Percentiles rank a stretch among this genome's conserved stretches.
phyloP scores from a whole-genome alignment of 2,113 vertebrate genomes.

The Oxygymnocypris stewartii region DNA sequence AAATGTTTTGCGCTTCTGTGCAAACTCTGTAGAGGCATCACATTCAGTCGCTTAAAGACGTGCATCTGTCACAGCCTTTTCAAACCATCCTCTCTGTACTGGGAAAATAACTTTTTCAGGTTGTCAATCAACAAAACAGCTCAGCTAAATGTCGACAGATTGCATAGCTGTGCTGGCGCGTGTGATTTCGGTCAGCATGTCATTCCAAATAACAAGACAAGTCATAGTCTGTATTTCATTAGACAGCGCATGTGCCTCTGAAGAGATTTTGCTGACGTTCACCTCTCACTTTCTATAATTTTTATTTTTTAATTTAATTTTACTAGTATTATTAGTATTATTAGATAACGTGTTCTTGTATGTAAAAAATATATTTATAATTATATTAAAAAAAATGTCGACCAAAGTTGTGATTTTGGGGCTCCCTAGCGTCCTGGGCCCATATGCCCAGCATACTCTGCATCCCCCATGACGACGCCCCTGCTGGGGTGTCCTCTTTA shows the following conservation, averaged over 20 bases:
- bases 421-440: too few species aligned
- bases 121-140: background rate
- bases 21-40: background rate
- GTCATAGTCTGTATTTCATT: constrained; percentile 5
- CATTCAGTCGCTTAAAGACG: background rate
- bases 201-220: background rate
- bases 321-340: too few species aligned
- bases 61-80: background rate
- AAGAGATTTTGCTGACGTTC: constrained; percentile 8
- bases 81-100: background rate
- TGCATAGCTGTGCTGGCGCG: background rate
- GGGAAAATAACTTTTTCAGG: background rate
- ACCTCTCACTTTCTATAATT: too few species aligned
- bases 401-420: too few species aligned
- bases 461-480: too few species aligned
- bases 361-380: too few species aligned
- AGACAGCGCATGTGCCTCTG: background rate
- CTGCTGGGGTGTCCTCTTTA: too few species aligned
- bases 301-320: too few species aligned
- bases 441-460: too few species aligned
- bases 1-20: background rate
- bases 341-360: too few species aligned
- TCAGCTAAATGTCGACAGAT: background rate
- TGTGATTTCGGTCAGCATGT: background rate
- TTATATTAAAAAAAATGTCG: too few species aligned